Evolutionary conservation across 2,113 vertebrate species (phyloP), one percentile per base, ranked within the genome.

Genomic region (Actenoides hombroni): DNA sequence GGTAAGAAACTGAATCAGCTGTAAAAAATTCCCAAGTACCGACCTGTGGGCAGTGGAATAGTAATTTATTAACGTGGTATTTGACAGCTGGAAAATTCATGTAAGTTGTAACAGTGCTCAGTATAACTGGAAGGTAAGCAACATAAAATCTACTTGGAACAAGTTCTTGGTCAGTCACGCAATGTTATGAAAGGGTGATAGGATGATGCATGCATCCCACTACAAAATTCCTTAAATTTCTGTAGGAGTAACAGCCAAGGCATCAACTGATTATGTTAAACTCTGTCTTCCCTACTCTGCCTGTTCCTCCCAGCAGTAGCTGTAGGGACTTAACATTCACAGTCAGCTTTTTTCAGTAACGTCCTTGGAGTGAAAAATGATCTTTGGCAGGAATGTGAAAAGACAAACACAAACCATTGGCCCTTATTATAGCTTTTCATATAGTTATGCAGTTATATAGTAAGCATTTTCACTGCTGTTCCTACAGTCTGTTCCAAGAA

Each of bases 391-490:
- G 78, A 83, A 90, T 68, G 85, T 5, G 8, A 84, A 86, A 86
- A 93, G 87, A 84, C 77, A 94, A 95, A 95, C 86, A 95, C 68
- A 90, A 92, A 77, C 84, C 88, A 77, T 81, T 94, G 94, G 68
- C 86, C 77, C 83, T 93, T 88, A 81, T 57, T 86, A 68, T 6
- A 75, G 51, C 70, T 91, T 91, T 95, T 94, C 64, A 84, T 94
- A 91, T 61, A 5, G 13, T 86, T 78, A 80, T 15, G 9, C 25
- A 83, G 59, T 90, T 91, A 70, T 56, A 88, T 20, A 82, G 83
- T 93, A 94, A 93, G 90, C 88, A 92, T 81, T 97, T 97, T 92
- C 63, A 65, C 88, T 92, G 76, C 91, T 83, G 85, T 73, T 95
- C 51, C 64, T 88, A 59, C 84, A 78, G 2, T 77, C 83, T 90